Conservation (phyloP, 2,113 vertebrate genomes). For the Centropus bengalensis region DNA sequence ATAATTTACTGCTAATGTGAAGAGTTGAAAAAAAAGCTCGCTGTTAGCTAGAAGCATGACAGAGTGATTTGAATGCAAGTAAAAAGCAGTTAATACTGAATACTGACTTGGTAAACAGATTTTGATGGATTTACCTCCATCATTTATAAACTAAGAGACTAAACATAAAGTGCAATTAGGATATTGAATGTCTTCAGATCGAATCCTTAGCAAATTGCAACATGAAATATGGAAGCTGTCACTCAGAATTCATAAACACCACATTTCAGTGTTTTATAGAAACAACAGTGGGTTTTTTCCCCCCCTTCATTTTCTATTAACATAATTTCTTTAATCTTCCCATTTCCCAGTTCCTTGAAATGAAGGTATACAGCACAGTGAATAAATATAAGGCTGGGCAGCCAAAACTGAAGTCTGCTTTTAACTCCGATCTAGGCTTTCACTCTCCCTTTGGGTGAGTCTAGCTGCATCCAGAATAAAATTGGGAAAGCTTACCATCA, state of each 20-base stretch:
- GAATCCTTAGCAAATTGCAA: neutral
- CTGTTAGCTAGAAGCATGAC: slow-evolving; percentile 5
- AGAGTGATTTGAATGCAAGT: neutral
- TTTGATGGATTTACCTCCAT: neutral
- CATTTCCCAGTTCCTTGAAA: neutral
- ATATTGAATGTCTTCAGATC: slow-evolving; percentile 3
- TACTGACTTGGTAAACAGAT: neutral
- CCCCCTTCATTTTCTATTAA: neutral
- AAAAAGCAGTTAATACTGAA: neutral
- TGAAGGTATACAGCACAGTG: neutral
- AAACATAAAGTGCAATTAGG: slow-evolving; percentile 4
- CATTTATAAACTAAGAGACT: neutral
- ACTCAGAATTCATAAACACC: neutral
- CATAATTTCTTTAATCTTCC: neutral
- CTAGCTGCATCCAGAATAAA: neutral
- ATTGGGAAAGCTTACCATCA: neutral
- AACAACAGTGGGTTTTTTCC: neutral
- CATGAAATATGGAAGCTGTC: neutral
- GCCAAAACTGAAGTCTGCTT: neutral
- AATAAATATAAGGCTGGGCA: neutral
- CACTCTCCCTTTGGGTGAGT: neutral
- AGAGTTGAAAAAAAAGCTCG: neutral
- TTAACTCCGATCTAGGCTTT: neutral
- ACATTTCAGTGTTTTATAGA: neutral
- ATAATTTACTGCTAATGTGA: slow-evolving; percentile 7